These are phyloP conservation scores for Crioceris asparagi DNA, from an alignment of 2,888 invertebrate genomes.

Conservation along the genomic window DNA sequence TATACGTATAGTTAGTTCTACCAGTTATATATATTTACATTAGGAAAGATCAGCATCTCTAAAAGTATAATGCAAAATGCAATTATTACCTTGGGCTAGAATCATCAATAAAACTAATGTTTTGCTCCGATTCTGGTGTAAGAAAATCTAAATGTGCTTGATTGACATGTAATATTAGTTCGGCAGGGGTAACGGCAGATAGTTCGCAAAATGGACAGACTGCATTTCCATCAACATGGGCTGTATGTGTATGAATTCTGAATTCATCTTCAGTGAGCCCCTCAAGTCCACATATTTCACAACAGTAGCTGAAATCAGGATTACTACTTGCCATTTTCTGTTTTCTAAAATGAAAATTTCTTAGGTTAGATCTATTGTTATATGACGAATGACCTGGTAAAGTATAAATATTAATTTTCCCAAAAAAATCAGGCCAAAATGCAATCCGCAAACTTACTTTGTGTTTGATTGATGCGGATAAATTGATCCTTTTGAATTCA, in stretches of 20 bases:
- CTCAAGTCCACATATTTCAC: conserved; percentile 79
- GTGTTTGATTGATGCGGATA: no score
- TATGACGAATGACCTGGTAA: no score
- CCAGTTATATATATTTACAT: no score
- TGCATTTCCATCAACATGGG: conserved; percentile 67
- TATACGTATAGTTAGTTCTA: no score
- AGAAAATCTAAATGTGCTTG: conserved; percentile 74
- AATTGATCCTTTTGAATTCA: no score
- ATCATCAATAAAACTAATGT: conserved; percentile 69
- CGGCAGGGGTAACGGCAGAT: conserved; percentile 58
- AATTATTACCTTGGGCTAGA: conserved; percentile 36
- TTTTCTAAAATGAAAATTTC: no score
- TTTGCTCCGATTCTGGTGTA: conserved; percentile 62
- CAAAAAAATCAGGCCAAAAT: no score
- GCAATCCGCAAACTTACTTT: no score
- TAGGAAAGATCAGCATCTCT: no score
- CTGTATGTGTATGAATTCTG: conserved; percentile 65
- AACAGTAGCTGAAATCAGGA: conserved; percentile 52
- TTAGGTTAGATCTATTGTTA: no score
- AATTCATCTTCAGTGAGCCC: conserved; percentile 69
- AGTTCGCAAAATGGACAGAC: conserved; percentile 78
- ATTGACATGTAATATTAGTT: conserved; percentile 70
- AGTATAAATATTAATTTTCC: no score
- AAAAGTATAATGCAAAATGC: not conserved
- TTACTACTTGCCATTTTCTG: conserved; percentile 41